Evolutionary conservation across 2,797 vertebrate species (phyloP), one percentile per base, ranked within the genome.

Genomic region (Diplodus sargus): DNA sequence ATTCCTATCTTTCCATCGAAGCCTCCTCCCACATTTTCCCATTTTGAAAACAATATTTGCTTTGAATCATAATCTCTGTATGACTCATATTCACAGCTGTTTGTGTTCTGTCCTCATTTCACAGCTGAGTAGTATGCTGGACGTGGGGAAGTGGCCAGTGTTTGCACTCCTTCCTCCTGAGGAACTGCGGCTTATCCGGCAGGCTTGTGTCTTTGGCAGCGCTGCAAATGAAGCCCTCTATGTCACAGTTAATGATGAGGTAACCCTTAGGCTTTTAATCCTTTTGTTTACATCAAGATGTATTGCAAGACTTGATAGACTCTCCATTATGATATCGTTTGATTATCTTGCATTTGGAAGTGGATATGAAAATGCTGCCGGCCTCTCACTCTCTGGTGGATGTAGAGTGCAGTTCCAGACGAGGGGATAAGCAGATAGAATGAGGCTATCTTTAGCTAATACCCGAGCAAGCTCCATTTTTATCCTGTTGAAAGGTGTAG

Each of bases 111-210:
- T 80, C 25, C 12, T 90, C 43, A 6, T 74, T 71, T 68, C 67
- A 58, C 77, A 88, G 87, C 82, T 76, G 75, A 89, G 76, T 95
- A 98, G 95, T 88, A 99, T 99, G 98, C 93, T 99, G 94, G 98
- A 99, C 95, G 96, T 99, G 92, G 98, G 97, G 81, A 99, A 99
- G 93, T 99, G 98, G 98, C 98, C 98, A 10, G 96, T 99, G 87
- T 99, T 99, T 94, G 98, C 98, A 51, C 97, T 99, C 70, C 96
- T 97, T 88, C 96, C 97, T 82, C 97, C 96, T 64, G 97, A 98
- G 89, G 97, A 98, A 53, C 93, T 99, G 54, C 95, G 95, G 76
- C 95, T 97, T 86, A 97, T 99, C 91, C 96, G 96, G 68, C 98
- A 98, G 88, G 98, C 98, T 72, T 99, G 98, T 93, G 97, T 99